Percentiles rank a stretch among this genome's conserved stretches.
phyloP scores from a whole-genome alignment of 2,113 vertebrate genomes.

The Atractosteus spatula region DNA sequence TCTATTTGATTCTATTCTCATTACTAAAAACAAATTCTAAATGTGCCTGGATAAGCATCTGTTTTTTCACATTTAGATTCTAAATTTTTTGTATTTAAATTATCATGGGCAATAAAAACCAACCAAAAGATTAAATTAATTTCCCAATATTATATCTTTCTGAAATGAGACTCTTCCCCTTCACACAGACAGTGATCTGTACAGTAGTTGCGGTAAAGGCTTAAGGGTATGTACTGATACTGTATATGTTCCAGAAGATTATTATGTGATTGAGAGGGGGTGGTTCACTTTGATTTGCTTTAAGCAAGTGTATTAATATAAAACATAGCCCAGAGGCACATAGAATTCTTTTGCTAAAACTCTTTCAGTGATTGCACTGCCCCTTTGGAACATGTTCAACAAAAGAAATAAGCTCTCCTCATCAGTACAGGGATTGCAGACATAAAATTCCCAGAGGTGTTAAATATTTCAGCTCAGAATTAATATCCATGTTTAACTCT shows the following conservation, averaged over 20 bases:
- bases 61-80: too few relatives aligned
- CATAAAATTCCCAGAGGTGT: not conserved
- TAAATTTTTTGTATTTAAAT: too few relatives aligned
- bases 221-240: not conserved
- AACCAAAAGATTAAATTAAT: too few relatives aligned
- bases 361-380: not conserved
- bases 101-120: too few relatives aligned
- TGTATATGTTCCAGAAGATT: constrained; percentile 2
- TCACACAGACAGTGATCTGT: not conserved
- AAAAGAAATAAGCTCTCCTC: not conserved
- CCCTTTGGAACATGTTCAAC: not conserved
- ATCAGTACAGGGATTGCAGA: not conserved
- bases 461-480: constrained; percentile 1
- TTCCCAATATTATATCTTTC: too few relatives aligned
- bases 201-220: not conserved
- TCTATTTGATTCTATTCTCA: too few relatives aligned
- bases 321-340: not conserved
- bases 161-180: not conserved
- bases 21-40: too few relatives aligned
- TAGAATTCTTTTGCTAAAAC: not conserved
- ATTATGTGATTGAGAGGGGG: not conserved
- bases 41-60: too few relatives aligned
- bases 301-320: constrained; percentile 1
- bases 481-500: not conserved
- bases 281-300: not conserved